Evolutionary conservation across 2,888 invertebrate genomes (phyloP).

Genomic region (Polymixis flavicincta): DNA sequence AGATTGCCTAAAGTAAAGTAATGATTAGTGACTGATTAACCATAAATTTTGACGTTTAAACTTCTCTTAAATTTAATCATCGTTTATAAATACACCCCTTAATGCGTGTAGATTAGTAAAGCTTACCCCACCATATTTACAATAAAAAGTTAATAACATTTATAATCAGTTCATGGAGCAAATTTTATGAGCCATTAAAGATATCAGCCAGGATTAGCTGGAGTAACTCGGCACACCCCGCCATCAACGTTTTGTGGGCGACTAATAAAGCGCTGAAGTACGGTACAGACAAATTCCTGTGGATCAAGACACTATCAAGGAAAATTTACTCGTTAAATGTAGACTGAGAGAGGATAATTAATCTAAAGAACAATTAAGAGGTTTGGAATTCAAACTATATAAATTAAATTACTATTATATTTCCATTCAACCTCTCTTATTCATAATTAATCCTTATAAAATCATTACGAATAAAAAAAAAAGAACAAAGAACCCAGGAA

Average conservation of each 20-base stretch:
- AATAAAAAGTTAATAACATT: constrained; percentile 44
- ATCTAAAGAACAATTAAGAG: background rate
- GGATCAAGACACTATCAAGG: constrained; percentile 35
- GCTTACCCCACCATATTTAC: constrained; percentile 2
- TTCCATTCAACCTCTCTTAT: background rate
- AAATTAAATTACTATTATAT: background rate
- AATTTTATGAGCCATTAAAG: constrained; percentile 46
- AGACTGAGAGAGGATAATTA: constrained; percentile 14
- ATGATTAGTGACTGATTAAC: no score
- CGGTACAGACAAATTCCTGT: constrained; percentile 30
- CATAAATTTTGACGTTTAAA: no score
- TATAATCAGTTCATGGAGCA: constrained; percentile 33
- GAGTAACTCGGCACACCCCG: constrained; percentile 50
- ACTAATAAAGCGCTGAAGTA: constrained; percentile 46
- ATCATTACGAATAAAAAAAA: background rate
- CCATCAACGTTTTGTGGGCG: constrained; percentile 48
- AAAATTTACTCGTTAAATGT: constrained; percentile 41
- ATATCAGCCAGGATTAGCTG: constrained; percentile 42
- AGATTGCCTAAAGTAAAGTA: no score
- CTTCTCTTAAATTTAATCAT: no score
- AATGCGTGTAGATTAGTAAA: background rate
- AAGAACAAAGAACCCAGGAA: background rate
- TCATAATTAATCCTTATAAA: background rate
- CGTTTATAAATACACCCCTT: no score
- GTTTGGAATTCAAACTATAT: background rate